These are phyloP conservation scores for Caenorhabditis imperialis DNA, from an alignment of 2,888 invertebrate genomes.

Conservation along the genomic window DNA sequence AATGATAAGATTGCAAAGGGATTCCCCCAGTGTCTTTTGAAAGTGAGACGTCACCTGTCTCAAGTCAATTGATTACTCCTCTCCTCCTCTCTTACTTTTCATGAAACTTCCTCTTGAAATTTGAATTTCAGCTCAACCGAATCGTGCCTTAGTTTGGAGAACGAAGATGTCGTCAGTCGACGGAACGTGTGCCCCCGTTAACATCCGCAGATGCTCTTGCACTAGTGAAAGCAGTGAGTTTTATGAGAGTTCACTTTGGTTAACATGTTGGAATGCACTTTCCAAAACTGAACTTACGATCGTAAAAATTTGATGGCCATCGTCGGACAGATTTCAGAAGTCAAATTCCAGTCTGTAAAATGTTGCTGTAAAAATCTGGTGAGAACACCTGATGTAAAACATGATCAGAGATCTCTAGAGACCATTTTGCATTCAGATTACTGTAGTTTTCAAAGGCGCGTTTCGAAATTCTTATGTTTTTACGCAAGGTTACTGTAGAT, in stretches of 20 bases:
- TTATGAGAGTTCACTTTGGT: neutral
- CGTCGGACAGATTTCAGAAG: too few relatives aligned
- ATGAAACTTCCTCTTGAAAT: neutral
- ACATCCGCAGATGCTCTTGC: slow-evolving; percentile 40
- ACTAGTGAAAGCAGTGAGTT: slow-evolving; percentile 47
- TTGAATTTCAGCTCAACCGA: slow-evolving; percentile 31
- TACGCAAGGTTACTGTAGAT: too few relatives aligned
- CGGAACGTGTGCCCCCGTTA: slow-evolving; percentile 17
- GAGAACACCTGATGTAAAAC: too few relatives aligned
- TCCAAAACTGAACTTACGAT: too few relatives aligned
- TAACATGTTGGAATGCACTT: too few relatives aligned
- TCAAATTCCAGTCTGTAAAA: too few relatives aligned
- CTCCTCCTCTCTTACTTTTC: neutral
- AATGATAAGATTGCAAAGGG: slow-evolving; percentile 38
- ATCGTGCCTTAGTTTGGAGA: slow-evolving; percentile 34
- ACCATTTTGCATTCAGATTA: too few relatives aligned
- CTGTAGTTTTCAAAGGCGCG: too few relatives aligned
- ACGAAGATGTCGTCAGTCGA: slow-evolving; percentile 15
- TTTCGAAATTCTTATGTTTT: too few relatives aligned
- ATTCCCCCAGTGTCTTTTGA: slow-evolving; percentile 30
- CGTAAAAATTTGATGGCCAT: too few relatives aligned
- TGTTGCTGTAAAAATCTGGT: too few relatives aligned
- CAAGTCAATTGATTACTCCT: slow-evolving; percentile 7
- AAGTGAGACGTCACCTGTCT: slow-evolving; percentile 34
- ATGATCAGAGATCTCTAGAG: too few relatives aligned